Percentiles rank a stretch among this genome's conserved stretches.
phyloP scores from a whole-genome alignment of 92 coral and sea anemone genomes.

The Blastomussa wellsi region DNA sequence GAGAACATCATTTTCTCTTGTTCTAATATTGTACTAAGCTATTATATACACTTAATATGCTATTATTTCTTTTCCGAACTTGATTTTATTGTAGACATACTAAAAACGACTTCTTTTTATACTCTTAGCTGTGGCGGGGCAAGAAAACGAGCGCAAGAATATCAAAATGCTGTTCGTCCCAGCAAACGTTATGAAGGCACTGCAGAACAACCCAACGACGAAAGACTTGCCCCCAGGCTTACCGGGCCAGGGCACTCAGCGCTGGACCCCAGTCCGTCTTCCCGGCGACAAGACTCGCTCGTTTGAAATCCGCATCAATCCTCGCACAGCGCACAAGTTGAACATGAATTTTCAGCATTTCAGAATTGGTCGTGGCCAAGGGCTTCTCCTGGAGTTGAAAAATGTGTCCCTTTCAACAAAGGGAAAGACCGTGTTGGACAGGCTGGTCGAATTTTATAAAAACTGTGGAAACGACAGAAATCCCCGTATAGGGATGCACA shows the following conservation, averaged over 20 bases:
- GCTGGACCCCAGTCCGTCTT: conserved; percentile 47
- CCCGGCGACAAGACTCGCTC: conserved; percentile 44
- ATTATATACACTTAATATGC: no score
- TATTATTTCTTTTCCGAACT: not conserved
- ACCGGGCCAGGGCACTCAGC: conserved; percentile 33
- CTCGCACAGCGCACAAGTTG: conserved; percentile 13
- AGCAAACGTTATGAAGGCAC: conserved; percentile 38
- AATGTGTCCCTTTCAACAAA: conserved; percentile 39
- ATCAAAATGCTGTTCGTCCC: conserved; percentile 61
- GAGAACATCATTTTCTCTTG: no score
- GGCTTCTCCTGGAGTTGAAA: conserved; percentile 51
- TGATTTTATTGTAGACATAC: not conserved
- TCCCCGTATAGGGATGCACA: not conserved
- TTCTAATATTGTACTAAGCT: no score
- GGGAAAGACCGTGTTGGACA: conserved; percentile 17
- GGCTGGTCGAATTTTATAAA: conserved; percentile 41
- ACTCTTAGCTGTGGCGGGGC: conserved; percentile 13
- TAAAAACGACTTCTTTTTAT: not conserved
- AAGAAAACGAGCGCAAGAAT: conserved; percentile 33
- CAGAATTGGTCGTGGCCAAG: conserved; percentile 38
- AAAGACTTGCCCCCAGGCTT: conserved; percentile 29
- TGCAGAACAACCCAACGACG: conserved; percentile 31
- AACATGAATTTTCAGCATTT: conserved; percentile 37
- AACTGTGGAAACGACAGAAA: conserved; percentile 24
- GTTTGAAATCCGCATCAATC: conserved; percentile 45